Evolutionary conservation across 2,888 invertebrate species (phyloP).

Genomic region (Polyommatus icarus): DNA sequence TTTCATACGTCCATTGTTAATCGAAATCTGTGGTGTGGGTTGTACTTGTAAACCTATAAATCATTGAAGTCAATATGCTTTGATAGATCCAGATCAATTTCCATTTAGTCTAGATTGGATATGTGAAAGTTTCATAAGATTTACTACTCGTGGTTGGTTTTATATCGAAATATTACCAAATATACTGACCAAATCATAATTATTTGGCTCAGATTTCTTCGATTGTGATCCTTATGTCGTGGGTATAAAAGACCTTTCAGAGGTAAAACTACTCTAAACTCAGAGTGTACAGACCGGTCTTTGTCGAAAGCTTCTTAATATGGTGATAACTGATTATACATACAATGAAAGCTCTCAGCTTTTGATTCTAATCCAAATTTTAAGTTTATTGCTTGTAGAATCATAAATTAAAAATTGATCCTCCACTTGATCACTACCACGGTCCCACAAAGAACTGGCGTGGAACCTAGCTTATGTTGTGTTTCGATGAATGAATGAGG

Average conservation of each 20-base stretch:
- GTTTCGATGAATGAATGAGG: neutral
- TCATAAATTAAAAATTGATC: neutral
- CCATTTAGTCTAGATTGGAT: neutral
- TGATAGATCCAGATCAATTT: slow-evolving; percentile 15
- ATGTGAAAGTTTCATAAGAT: slow-evolving; percentile 21
- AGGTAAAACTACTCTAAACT: neutral
- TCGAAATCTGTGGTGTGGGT: neutral
- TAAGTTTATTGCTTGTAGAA: neutral
- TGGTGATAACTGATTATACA: neutral
- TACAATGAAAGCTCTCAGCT: too few species aligned
- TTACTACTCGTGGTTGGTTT: neutral
- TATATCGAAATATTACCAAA: slow-evolving; percentile 10
- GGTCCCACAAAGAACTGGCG: neutral
- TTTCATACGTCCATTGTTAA: neutral
- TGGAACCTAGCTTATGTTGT: neutral
- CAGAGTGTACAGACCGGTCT: neutral
- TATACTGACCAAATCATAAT: neutral
- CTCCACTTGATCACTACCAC: neutral
- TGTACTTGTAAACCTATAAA: neutral
- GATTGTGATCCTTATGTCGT: neutral
- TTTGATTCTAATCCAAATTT: neutral
- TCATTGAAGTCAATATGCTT: neutral
- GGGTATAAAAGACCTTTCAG: neutral
- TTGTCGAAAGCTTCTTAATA: neutral
- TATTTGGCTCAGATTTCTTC: neutral